These are phyloP conservation scores for Patiria miniata DNA, from an alignment of 35 echinoderm and acorn worm species.

Conservation along the genomic window DNA sequence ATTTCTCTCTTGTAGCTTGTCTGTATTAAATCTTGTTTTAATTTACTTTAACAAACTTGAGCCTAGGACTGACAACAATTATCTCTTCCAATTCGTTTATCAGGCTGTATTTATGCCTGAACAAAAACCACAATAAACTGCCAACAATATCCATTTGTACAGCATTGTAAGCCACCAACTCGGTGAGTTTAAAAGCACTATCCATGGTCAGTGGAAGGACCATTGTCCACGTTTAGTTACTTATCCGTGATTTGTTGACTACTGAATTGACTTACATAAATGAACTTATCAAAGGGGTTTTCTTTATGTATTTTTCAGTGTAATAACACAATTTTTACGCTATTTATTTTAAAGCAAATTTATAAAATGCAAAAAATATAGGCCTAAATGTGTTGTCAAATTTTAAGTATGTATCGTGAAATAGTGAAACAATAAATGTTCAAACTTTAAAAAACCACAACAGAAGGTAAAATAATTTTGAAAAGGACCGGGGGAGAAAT, in stretches of 20 bases:
- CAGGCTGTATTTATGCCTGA: constrained; percentile 9
- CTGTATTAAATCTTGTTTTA: not conserved
- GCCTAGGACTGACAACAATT: not conserved
- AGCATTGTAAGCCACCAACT: constrained; percentile 15
- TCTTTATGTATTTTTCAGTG: not conserved
- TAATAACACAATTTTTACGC: too few species aligned
- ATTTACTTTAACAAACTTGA: not conserved
- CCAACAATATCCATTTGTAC: constrained; percentile 29
- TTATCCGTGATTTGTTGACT: constrained; percentile 26
- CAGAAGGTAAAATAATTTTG: too few species aligned
- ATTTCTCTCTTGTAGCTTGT: not conserved
- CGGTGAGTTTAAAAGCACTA: not conserved
- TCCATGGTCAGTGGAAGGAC: not conserved
- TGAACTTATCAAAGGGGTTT: not conserved
- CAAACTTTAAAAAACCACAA: too few species aligned
- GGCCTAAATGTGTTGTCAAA: too few species aligned
- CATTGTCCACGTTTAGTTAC: not conserved
- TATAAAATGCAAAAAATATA: too few species aligned
- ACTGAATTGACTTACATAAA: constrained; percentile 22
- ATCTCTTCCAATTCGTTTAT: not conserved
- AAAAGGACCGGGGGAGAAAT: too few species aligned
- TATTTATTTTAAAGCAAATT: too few species aligned
- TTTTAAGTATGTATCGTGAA: too few species aligned
- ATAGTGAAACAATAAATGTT: too few species aligned
- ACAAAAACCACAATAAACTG: constrained; percentile 25